Evolutionary conservation across 2,888 invertebrate genomes (phyloP).

Genomic region (Leptopilina myrica): DNA sequence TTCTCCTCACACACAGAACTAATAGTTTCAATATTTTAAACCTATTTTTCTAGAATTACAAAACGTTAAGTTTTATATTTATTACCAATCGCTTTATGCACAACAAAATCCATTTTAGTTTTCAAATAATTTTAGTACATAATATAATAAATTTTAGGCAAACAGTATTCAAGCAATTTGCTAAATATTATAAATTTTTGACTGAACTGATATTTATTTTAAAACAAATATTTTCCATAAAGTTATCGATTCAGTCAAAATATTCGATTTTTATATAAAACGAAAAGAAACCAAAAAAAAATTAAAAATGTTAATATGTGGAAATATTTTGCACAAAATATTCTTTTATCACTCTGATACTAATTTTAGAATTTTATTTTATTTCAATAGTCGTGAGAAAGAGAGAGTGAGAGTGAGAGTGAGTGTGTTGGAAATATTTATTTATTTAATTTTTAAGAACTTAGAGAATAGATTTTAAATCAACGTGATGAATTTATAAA

Average conservation of each 20-base stretch:
- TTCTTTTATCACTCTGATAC: neutral
- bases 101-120: conserved; percentile 22
- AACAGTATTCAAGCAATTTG: conserved; percentile 25
- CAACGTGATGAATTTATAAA: neutral
- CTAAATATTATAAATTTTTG: neutral
- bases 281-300: too few species aligned
- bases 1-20: too few species aligned
- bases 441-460: conserved; percentile 28
- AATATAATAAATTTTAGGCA: neutral
- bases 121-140: neutral
- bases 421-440: conserved; percentile 5
- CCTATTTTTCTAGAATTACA: neutral
- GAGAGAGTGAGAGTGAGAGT: too few species aligned
- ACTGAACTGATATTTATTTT: neutral
- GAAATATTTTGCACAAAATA: neutral
- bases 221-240: neutral
- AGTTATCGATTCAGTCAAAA: neutral
- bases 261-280: neutral
- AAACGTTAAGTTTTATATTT: conserved; percentile 2
- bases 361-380: conserved; percentile 10
- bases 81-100: conserved; percentile 8
- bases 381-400: neutral
- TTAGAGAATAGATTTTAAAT: conserved; percentile 28
- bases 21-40: too few species aligned
- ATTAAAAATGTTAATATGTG: neutral